Conservation (phyloP, 2,113 vertebrate species). For the Alouatta palliata region DNA sequence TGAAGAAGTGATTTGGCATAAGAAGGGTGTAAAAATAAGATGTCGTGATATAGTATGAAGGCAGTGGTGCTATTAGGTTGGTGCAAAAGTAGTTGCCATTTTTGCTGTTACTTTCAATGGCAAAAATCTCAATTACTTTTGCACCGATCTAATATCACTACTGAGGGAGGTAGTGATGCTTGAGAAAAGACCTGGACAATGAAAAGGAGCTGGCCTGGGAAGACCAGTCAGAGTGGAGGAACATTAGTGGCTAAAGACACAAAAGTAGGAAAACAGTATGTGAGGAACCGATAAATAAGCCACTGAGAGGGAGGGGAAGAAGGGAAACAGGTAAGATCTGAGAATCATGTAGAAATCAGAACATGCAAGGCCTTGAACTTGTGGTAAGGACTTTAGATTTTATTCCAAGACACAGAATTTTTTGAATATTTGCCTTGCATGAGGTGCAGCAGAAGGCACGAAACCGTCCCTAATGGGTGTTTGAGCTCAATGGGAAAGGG, state of each 20-base stretch:
- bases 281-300: not conserved
- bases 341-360: not conserved
- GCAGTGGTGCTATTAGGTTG: not conserved
- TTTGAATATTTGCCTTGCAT: not conserved
- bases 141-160: too few relatives aligned
- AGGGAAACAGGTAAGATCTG: not conserved
- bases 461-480: not conserved
- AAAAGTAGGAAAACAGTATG: not conserved
- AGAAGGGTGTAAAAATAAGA: rapidly evolving
- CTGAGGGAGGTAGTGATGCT: not conserved
- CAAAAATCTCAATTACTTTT: too few relatives aligned
- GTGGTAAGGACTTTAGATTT: not conserved
- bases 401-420: not conserved
- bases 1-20: not conserved
- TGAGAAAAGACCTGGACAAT: not conserved
- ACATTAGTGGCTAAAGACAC: not conserved
- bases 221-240: not conserved
- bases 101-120: too few relatives aligned
- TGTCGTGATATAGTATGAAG: not conserved
- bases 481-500: not conserved
- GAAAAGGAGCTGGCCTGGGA: not conserved
- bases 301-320: not conserved
- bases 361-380: not conserved
- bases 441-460: not conserved
- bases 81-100: too few relatives aligned